Evolutionary conservation across 2,113 vertebrate species (phyloP).

Genomic region (Hipposideros armiger): DNA sequence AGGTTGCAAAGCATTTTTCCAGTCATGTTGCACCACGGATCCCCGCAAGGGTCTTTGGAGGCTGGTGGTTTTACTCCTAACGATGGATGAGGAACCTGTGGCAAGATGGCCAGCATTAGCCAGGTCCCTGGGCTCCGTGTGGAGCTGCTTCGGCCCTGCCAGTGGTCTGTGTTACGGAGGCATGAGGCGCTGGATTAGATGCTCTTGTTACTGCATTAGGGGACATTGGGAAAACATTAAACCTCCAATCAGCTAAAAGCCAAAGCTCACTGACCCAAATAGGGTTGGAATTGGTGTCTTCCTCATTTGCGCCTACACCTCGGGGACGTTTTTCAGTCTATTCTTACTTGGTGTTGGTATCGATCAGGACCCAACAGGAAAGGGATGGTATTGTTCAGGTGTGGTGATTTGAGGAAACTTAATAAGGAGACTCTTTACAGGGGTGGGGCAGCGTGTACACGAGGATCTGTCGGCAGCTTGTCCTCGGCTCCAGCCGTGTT

Average conservation of each 20-base stretch:
- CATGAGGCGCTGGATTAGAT: neutral
- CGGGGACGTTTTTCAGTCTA: neutral
- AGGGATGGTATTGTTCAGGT: neutral
- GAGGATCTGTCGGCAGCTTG: constrained; percentile 52
- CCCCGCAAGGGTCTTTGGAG: neutral
- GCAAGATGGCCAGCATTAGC: rapidly evolving
- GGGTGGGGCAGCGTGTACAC: neutral
- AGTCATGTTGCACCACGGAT: neutral
- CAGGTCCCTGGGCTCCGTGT: rapidly evolving
- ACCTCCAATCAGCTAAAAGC: neutral
- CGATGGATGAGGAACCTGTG: neutral
- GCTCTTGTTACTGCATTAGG: rapidly evolving
- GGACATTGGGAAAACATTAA: neutral
- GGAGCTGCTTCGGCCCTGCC: rapidly evolving
- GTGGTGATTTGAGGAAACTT: neutral
- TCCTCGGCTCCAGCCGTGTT: neutral
- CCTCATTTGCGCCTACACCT: rapidly evolving
- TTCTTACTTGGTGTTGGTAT: neutral
- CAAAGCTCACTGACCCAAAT: neutral
- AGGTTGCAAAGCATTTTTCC: neutral
- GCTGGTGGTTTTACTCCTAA: neutral
- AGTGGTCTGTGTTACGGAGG: neutral
- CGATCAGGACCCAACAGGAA: neutral
- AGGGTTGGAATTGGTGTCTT: too few species aligned
- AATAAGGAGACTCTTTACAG: neutral